Percentiles rank a stretch among this genome's conserved stretches.
phyloP scores from a whole-genome alignment of 1,140 invertebrate species.

The Neuroterus valhalla region DNA sequence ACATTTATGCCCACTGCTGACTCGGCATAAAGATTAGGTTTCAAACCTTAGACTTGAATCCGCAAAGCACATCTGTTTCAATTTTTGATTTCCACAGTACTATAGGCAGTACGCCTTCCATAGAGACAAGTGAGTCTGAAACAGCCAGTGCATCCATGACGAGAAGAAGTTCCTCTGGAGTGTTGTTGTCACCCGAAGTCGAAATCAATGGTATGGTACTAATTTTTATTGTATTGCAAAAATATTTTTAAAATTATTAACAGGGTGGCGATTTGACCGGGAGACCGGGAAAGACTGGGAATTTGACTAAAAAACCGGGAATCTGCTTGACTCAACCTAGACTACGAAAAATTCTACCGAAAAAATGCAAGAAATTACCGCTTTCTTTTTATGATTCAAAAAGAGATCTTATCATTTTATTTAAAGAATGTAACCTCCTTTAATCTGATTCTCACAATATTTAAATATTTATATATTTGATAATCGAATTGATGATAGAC shows the following conservation, averaged over 20 bases:
- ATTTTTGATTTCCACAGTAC: conserved; percentile 66
- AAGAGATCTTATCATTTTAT: too few species aligned
- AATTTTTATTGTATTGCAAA: conserved; percentile 3
- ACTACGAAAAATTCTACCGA: too few species aligned
- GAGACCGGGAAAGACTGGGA: too few species aligned
- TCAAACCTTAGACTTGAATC: neutral
- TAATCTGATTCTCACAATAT: too few species aligned
- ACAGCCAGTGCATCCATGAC: conserved; percentile 77
- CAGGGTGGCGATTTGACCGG: too few species aligned
- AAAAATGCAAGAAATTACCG: too few species aligned
- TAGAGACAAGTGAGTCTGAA: conserved; percentile 80
- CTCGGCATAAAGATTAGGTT: conserved; percentile 3
- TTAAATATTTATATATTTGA: too few species aligned
- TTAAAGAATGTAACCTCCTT: too few species aligned
- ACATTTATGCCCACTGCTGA: conserved; percentile 1
- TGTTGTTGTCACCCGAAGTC: conserved; percentile 87
- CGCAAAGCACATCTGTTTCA: conserved; percentile 15
- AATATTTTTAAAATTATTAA: conserved; percentile 27
- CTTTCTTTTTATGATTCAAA: too few species aligned
- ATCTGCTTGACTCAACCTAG: too few species aligned
- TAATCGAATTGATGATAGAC: too few species aligned
- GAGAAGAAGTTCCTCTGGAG: conserved; percentile 86
- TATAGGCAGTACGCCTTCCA: conserved; percentile 81
- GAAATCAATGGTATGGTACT: conserved; percentile 65
- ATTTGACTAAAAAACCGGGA: too few species aligned